Evolutionary conservation across 2,888 invertebrate genomes (phyloP), one percentile per base, ranked within the genome.

Genomic region (Oscheius sp.): DNA sequence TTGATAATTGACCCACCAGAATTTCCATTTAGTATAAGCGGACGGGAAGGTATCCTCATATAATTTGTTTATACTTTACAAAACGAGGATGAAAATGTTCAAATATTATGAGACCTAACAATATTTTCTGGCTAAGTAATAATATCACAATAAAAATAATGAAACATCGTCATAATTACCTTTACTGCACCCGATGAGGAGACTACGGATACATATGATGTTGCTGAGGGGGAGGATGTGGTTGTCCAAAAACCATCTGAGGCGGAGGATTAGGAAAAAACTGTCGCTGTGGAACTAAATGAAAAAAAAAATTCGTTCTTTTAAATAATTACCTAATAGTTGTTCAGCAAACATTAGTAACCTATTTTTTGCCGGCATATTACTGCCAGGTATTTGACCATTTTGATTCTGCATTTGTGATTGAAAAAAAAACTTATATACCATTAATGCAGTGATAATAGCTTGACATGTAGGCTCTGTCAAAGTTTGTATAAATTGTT

Each of bases 381-480:
- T n/a, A n/a, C n/a, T n/a, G n/a, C n/a, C n/a, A n/a, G n/a, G n/a
- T n/a, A n/a, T n/a, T n/a, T n/a, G n/a, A n/a, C n/a, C n/a, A n/a
- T n/a, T n/a, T n/a, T n/a, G n/a, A 33, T 22, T 22, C 47, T 22
- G 24, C 22, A 22, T 24, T 5, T 2, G 47, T 22, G 6, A 6
- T 20, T 24, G 24, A 47, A 20, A 47, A 20, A 47, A 24, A 24
- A 47, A 20, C 17, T 24, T 5, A n/a, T n/a, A 26, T 33, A 54
- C 54, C 8, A 20, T n/a, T 32, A 54, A 17, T 33, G 32, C 33
- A 5, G 32, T 32, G 0, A 54, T 17, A 2, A 54, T 54, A 5
- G 32, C 33, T 54, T 54, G 54, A 20, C 54, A 54, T 20, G 14
- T 33, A 20, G 54, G 33, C 12, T 54, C 54, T 6, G 54, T 17